Conservation (phyloP, 1,140 invertebrate species). For the Araneus ventricosus region DNA sequence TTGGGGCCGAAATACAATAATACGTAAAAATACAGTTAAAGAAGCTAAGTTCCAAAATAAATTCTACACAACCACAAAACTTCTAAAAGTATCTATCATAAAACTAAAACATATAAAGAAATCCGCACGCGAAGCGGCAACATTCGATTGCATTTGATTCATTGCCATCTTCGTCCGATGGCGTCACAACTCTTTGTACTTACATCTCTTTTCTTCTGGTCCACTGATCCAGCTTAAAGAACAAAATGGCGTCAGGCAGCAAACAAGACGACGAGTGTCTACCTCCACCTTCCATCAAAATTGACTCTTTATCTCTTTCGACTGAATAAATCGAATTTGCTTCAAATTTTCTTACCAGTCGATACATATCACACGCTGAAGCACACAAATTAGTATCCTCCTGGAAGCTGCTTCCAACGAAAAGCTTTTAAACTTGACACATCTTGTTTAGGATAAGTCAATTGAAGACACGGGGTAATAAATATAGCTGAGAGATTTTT, state of each 20-base stretch:
- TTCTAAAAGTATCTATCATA: no score
- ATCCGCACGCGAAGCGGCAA: no score
- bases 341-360: constrained; percentile 29
- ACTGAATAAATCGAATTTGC: constrained; percentile 31
- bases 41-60: no score
- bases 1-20: no score
- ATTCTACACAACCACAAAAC: no score
- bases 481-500: constrained; percentile 25
- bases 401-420: background rate
- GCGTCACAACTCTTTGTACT: background rate
- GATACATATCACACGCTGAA: background rate
- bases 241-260: background rate
- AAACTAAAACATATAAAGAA: no score
- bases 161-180: no score
- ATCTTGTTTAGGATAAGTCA: constrained; percentile 34
- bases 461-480: constrained; percentile 8
- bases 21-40: no score
- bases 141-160: no score
- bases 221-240: background rate
- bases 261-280: background rate
- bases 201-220: background rate
- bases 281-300: constrained; percentile 35
- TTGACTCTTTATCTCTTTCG: constrained; percentile 20
- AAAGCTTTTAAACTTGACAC: constrained; percentile 37
- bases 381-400: constrained; percentile 9